These are phyloP conservation scores for Nixonia krombeini DNA, from an alignment of 1,140 invertebrate genomes.

Conservation along the genomic window DNA sequence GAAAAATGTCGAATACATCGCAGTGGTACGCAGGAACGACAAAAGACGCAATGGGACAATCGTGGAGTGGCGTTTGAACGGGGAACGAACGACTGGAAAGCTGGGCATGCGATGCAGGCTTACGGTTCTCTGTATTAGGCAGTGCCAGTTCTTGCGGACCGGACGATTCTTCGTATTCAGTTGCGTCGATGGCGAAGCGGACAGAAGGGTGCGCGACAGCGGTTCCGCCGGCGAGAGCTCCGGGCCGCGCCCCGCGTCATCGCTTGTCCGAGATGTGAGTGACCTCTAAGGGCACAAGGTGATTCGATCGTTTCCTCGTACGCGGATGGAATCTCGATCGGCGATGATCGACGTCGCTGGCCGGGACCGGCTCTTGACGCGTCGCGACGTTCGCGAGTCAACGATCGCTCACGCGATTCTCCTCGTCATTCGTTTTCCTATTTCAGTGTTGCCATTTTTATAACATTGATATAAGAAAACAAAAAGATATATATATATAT, in stretches of 20 bases:
- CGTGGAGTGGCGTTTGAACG: conserved; percentile 3
- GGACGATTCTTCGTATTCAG: conserved; percentile 56
- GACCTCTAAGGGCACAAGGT: conserved; percentile 60
- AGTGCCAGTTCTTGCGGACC: conserved; percentile 59
- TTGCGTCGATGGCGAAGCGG: conserved; percentile 17
- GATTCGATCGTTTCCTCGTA: conserved; percentile 56
- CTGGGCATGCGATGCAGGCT: conserved; percentile 42
- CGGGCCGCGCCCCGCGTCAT: conserved; percentile 24
- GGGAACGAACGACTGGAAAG: conserved; percentile 25
- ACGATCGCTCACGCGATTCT: conserved; percentile 26
- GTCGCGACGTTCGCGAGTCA: neutral
- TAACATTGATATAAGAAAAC: no score
- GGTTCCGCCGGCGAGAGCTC: conserved; percentile 10
- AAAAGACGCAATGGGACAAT: no score
- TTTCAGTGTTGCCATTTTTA: no score
- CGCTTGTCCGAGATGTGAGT: conserved; percentile 57
- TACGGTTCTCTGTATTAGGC: conserved; percentile 69
- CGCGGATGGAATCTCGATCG: conserved; percentile 56
- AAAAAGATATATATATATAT: no score
- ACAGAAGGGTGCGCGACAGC: conserved; percentile 38
- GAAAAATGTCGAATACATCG: no score
- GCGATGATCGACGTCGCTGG: conserved; percentile 44
- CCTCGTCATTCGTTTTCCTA: no score
- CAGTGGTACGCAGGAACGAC: neutral
- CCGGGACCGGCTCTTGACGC: neutral